Evolutionary conservation across 2,113 vertebrate species (phyloP), one percentile per base, ranked within the genome.

Genomic region (Epinephelus cyanopodus): DNA sequence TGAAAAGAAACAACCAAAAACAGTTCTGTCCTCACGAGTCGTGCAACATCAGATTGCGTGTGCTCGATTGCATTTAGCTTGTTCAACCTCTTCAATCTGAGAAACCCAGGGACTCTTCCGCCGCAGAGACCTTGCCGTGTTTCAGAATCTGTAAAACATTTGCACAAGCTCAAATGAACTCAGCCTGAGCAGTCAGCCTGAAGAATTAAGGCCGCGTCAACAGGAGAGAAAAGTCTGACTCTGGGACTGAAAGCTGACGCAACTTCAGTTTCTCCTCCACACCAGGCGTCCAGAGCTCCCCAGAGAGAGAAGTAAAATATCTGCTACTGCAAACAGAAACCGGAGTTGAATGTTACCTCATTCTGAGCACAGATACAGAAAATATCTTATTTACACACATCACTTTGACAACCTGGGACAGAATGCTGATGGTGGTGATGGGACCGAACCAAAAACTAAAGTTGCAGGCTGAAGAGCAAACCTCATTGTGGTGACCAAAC

Each of bases 191-290:
- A 77, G 62, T 54, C 63, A 67, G 64, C 58, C 58, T 66, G 68
- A 84, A 70, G 77, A 66, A 71, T 79, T 25, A 82, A 76, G 66
- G 47, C 37, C 3, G 0, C 48, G n/a, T 86, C 61, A 67, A 67
- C 58, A 54, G 71, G 48, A 56, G 77, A 79, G 48, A 68, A 58
- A 62, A 71, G 80, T 81, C 70, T 60, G 64, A 85, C 70, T 83
- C n/a, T 25, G 74, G 45, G 67, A 65, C 27, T 75, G 61, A 73
- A 58, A 64, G 65, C 79, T 87, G 83, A 81, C 3, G 48, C 63
- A 87, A 85, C 61, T 63, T 77, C 13, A 58, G 68, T 80, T 73
- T 64, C n/a, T 74, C n/a, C 68, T 70, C 48, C 33, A 29, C 69
- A 27, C 33, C 60, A 76, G 42, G 27, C 50, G 12, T 66, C 23